A percentile compares a stretch with the other conserved stretches of the same genome.
phyloP scores from a whole-genome alignment of 2,113 vertebrate genomes.

The Apeltes quadracus region DNA sequence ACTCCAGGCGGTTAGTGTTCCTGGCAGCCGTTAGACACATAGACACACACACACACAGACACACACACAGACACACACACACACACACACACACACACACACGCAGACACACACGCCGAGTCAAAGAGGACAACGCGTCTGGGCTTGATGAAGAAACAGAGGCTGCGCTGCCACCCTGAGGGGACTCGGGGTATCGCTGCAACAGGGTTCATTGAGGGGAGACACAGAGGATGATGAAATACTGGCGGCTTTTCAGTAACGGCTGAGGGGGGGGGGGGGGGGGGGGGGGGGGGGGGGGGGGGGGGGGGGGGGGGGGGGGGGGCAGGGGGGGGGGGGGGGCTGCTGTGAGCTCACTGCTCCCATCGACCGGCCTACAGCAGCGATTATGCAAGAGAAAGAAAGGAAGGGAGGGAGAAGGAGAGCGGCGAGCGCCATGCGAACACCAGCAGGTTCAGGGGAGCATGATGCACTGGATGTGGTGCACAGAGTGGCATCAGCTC shows the following conservation, averaged over 20 bases:
- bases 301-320: conserved; percentile 57
- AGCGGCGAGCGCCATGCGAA: conserved; percentile 41
- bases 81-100: conserved; percentile 28
- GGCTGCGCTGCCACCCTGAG: conserved; percentile 74
- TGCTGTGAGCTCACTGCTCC: conserved; percentile 72
- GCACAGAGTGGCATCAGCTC: conserved; percentile 53
- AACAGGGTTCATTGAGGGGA: conserved; percentile 62
- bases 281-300: conserved; percentile 54
- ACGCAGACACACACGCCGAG: conserved; percentile 40
- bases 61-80: conserved; percentile 27
- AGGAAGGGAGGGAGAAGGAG: conserved; percentile 1
- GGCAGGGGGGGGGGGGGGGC: conserved; percentile 64
- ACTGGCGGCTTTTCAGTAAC: conserved; percentile 78
- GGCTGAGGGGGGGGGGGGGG: conserved; percentile 64
- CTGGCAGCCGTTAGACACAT: conserved; percentile 65
- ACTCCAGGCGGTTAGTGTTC: conserved; percentile 71
- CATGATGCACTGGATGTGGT: conserved; percentile 59
- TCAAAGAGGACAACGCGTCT: conserved; percentile 77
- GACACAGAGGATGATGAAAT: conserved; percentile 74
- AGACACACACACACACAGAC: conserved; percentile 26
- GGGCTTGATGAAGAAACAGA: conserved; percentile 19
- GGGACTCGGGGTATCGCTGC: conserved; percentile 45
- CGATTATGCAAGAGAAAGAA: conserved; percentile 78
- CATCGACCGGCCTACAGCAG: conserved; percentile 57
- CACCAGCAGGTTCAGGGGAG: conserved; percentile 63